Base-by-base conservation (phyloP, 2,113 vertebrate genomes). In the Trogon surrucura region DNA sequence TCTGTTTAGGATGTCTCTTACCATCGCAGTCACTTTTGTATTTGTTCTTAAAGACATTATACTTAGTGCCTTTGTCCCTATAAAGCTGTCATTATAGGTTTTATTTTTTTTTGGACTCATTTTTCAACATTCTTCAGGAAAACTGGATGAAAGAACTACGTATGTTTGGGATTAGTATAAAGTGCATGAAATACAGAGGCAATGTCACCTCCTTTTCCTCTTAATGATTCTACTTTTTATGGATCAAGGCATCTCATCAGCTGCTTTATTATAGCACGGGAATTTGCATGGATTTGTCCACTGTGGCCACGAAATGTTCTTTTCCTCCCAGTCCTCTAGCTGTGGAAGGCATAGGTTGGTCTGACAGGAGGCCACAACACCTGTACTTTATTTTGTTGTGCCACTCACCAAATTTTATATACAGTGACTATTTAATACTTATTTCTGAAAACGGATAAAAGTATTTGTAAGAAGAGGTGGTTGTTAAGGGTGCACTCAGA, bases 221-320 rank as follows among this genome's bases (percentile, higher is more conserved):
- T 32, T 88, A 80, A 93, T 82, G 58, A 60, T n/a, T 89, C 41
- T 66, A 3, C 70, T 86, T n/a, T 95, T 92, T 89, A 80, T 91
- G 72, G 84, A 92, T 92, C 34, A 36, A 91, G 61, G 51, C 57
- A 71, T 61, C n/a, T 94, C 60, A 86, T 65, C 81, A 74, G 48
- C 38, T 86, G 77, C 51, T 89, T 96, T 89, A 89, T 94, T 95
- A 47, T 51, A 81, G 57, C 48, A 87, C 51, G 11, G 48, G 34
- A 89, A 6, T 74, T 77, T 94, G 23, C 2, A 4, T 48, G 48
- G 64, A 91, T 64, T 92, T 89, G 41, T 70, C 89, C 3, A 1
- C 30, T 27, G n/a, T 62, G 56, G 17, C 3, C 2, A 7, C 58
- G 53, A 84, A 54, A 9, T 27, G 61, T 87, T 36, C 51, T 41